Percentiles rank a stretch among this genome's conserved stretches.
phyloP scores from a whole-genome alignment of 1,140 invertebrate species.

The Drosophila subobscura region DNA sequence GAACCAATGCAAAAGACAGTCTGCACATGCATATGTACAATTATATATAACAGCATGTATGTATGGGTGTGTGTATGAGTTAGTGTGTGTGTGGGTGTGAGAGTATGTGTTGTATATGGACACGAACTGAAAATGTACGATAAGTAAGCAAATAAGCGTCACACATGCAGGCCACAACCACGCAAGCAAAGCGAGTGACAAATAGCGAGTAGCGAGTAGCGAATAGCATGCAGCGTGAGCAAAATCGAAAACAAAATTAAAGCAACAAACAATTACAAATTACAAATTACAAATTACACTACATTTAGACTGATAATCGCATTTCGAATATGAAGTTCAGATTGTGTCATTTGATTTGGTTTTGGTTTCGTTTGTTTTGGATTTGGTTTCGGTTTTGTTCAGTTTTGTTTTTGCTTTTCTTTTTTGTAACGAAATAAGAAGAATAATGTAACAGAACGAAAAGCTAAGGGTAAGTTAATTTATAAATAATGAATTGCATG shows the following conservation, averaged over 20 bases:
- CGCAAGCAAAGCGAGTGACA: slow-evolving; percentile 18
- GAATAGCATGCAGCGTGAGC: slow-evolving; percentile 53
- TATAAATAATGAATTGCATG: slow-evolving; percentile 41
- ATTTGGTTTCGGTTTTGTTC: slow-evolving; percentile 4
- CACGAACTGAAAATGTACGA: slow-evolving; percentile 8
- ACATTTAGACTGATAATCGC: slow-evolving; percentile 35
- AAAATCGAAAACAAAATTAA: slow-evolving; percentile 65
- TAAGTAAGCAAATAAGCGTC: slow-evolving; percentile 29
- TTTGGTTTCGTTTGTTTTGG: slow-evolving; percentile 6
- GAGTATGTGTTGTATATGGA: slow-evolving; percentile 2
- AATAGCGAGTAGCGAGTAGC: slow-evolving; percentile 26
- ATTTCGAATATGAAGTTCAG: slow-evolving; percentile 49
- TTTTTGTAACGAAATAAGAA: slow-evolving; percentile 22
- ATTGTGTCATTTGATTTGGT: slow-evolving; percentile 25
- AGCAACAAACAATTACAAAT: slow-evolving; percentile 41
- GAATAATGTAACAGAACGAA: slow-evolving; percentile 33
- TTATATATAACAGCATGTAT: slow-evolving; percentile 33
- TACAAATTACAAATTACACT: slow-evolving; percentile 22
- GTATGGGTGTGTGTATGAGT: slow-evolving; percentile 4
- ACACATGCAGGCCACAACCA: slow-evolving; percentile 20
- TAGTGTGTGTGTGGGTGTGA: slow-evolving; percentile 2
- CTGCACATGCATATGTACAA: slow-evolving; percentile 21
- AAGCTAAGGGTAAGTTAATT: slow-evolving; percentile 25
- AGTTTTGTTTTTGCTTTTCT: slow-evolving; percentile 20
- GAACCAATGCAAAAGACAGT: slow-evolving; percentile 25